These are phyloP conservation scores for Cossypha polioptera DNA, from an alignment of 2,797 vertebrate genomes.

Conservation along the genomic window DNA sequence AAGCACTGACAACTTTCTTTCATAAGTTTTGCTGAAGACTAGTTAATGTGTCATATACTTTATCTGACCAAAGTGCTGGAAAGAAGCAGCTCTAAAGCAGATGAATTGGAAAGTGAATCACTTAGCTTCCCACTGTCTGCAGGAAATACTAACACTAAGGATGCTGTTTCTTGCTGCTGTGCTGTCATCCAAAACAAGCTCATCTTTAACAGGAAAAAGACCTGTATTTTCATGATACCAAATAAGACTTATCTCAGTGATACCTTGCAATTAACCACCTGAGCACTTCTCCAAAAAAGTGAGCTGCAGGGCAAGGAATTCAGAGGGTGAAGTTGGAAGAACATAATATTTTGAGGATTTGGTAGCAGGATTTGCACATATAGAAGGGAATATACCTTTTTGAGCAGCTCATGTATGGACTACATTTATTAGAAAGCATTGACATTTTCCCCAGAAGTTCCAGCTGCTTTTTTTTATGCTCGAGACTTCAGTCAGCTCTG, in stretches of 20 bases:
- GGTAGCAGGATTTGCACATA: background rate
- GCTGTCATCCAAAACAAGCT: background rate
- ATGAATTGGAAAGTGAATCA: background rate
- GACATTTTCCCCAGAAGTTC: background rate
- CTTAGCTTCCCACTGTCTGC: background rate
- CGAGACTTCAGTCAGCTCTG: background rate
- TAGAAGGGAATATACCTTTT: background rate
- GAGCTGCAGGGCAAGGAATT: background rate
- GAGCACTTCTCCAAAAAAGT: background rate
- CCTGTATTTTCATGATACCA: background rate
- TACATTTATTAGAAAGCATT: background rate
- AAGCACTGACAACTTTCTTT: conserved; percentile 13
- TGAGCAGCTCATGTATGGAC: background rate
- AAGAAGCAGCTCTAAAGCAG: background rate
- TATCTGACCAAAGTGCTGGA: background rate
- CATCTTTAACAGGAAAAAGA: background rate
- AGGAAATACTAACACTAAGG: background rate
- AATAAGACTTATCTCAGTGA: background rate
- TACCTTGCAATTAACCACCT: background rate
- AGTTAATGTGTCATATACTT: background rate
- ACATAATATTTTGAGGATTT: background rate
- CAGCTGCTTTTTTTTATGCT: background rate
- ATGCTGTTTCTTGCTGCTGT: background rate
- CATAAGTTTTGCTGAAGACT: conserved; percentile 14
- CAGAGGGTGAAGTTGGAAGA: background rate